These are phyloP conservation scores for Ctenomys sociabilis DNA, from an alignment of 2,113 vertebrate species.

Conservation along the genomic window DNA sequence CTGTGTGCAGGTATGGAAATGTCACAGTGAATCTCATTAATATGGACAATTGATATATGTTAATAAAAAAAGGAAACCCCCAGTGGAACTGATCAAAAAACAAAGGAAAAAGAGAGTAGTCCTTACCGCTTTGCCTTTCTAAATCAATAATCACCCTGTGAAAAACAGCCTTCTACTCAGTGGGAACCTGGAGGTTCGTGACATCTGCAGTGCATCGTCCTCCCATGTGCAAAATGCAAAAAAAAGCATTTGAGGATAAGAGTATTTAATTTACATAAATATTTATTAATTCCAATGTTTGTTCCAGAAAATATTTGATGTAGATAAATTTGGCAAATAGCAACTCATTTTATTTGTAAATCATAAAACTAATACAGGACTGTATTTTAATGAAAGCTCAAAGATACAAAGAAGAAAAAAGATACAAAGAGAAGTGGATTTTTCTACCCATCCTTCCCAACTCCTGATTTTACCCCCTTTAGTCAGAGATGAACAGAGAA, in stretches of 20 bases:
- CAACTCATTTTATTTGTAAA: neutral
- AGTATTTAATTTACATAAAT: slow-evolving; percentile 30
- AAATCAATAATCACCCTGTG: neutral
- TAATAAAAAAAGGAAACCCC: neutral
- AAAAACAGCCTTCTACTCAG: neutral
- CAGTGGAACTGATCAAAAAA: neutral
- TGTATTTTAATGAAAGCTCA: neutral
- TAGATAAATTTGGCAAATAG: slow-evolving; percentile 37
- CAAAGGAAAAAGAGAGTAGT: neutral
- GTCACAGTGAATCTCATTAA: neutral
- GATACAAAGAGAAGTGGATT: neutral
- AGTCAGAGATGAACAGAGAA: neutral
- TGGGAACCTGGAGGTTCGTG: neutral
- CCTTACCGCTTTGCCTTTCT: neutral
- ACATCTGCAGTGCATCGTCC: neutral
- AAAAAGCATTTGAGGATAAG: neutral
- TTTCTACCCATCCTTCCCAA: fast-evolving
- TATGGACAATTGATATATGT: neutral
- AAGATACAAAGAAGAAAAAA: neutral
- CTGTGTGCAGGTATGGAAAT: neutral
- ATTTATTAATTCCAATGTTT: slow-evolving; percentile 32
- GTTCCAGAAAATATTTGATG: slow-evolving; percentile 1
- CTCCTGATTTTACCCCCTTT: neutral
- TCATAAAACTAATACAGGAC: slow-evolving; percentile 22
- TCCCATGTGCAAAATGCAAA: neutral